Evolutionary conservation across 1,140 invertebrate species (phyloP).

Genomic region (Conopomorpha cramerella): DNA sequence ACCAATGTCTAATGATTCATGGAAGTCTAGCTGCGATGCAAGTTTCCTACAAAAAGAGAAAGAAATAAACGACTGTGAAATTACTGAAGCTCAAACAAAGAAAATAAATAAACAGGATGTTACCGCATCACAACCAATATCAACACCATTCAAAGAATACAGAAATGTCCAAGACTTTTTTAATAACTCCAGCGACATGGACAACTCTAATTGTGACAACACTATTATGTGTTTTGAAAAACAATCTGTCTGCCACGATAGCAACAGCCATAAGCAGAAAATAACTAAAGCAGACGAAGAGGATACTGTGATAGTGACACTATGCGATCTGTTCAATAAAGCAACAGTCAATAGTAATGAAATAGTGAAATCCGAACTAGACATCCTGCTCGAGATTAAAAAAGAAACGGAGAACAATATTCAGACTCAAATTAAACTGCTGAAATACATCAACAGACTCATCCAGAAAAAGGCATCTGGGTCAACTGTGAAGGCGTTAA

Average conservation of each 20-base stretch:
- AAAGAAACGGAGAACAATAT: slow-evolving; percentile 23
- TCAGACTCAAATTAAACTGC: slow-evolving; percentile 18
- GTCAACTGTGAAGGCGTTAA: slow-evolving; percentile 7
- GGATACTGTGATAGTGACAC: slow-evolving; percentile 33
- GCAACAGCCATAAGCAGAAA: slow-evolving; percentile 9
- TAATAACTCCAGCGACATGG: slow-evolving; percentile 21
- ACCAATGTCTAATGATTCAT: slow-evolving; percentile 30
- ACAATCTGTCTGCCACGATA: slow-evolving; percentile 4
- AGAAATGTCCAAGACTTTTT: slow-evolving; percentile 34
- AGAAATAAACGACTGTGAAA: slow-evolving; percentile 30
- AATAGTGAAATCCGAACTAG: slow-evolving; percentile 15
- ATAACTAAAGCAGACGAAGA: slow-evolving; percentile 15
- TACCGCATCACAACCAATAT: slow-evolving; percentile 23
- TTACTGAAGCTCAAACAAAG: slow-evolving; percentile 18
- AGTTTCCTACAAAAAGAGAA: slow-evolving; percentile 42
- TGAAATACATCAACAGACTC: slow-evolving; percentile 22
- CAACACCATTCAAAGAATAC: slow-evolving; percentile 39
- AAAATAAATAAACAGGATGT: slow-evolving; percentile 26
- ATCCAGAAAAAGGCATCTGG: slow-evolving; percentile 18
- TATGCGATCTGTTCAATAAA: slow-evolving; percentile 37
- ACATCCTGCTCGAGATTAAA: slow-evolving; percentile 23
- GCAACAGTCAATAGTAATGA: slow-evolving; percentile 19
- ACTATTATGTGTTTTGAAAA: slow-evolving; percentile 43
- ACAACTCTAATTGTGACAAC: slow-evolving; percentile 23
- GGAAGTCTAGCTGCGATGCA: slow-evolving; percentile 29